Conservation (phyloP, 1,140 invertebrate species). For the Drosophila simulans region DNA sequence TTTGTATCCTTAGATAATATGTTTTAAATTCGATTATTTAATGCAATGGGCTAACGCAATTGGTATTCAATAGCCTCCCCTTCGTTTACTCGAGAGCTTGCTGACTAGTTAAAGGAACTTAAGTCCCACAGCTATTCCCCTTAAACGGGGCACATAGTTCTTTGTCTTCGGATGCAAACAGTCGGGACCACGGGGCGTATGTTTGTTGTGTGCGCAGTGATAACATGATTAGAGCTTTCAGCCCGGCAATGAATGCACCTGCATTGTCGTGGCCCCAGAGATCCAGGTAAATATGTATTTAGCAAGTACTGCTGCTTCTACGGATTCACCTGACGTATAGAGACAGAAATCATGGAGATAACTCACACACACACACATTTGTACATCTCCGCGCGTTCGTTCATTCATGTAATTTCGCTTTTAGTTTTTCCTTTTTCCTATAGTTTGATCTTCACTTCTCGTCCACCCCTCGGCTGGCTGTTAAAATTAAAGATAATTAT, state of each 20-base stretch:
- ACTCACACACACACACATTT: neutral
- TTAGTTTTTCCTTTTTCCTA: slow-evolving; percentile 44
- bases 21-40: too few species aligned
- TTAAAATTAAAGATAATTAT: slow-evolving; percentile 76
- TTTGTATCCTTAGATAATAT: too few species aligned
- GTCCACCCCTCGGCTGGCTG: slow-evolving; percentile 15
- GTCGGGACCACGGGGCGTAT: slow-evolving; percentile 33
- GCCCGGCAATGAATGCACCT: slow-evolving; percentile 34
- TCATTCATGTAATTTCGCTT: slow-evolving; percentile 73
- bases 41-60: neutral
- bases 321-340: slow-evolving; percentile 32
- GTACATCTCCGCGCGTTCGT: slow-evolving; percentile 10
- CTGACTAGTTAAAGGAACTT: neutral
- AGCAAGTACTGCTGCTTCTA: slow-evolving; percentile 30
- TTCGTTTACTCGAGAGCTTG: neutral
- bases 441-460: slow-evolving; percentile 22
- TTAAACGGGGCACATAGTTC: neutral
- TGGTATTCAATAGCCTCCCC: neutral
- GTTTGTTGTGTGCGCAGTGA: slow-evolving; percentile 32
- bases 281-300: slow-evolving; percentile 40
- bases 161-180: slow-evolving; percentile 20
- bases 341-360: slow-evolving; percentile 33
- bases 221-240: slow-evolving; percentile 48
- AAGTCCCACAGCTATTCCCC: slow-evolving; percentile 6
- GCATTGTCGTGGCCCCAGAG: slow-evolving; percentile 24